These are phyloP conservation scores for Bembecia ichneumoniformis DNA, from an alignment of 2,888 invertebrate genomes.

Conservation along the genomic window DNA sequence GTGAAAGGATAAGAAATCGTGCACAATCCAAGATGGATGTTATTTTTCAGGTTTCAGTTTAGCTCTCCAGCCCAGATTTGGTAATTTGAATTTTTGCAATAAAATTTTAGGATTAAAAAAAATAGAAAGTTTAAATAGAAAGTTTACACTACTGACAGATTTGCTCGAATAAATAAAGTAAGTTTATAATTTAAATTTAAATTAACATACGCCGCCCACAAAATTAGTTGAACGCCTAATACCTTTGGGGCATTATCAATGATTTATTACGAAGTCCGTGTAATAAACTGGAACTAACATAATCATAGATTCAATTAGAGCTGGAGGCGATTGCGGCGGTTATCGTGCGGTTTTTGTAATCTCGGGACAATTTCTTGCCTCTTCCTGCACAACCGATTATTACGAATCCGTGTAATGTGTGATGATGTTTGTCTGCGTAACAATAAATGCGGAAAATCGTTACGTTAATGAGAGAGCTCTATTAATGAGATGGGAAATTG, in stretches of 20 bases:
- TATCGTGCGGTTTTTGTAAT: conserved; percentile 24
- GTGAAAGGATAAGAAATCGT: too few species aligned
- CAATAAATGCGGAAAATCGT: conserved; percentile 7
- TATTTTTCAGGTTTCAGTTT: too few species aligned
- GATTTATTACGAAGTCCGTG: conserved; percentile 14
- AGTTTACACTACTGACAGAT: too few species aligned
- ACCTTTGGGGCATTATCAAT: conserved; percentile 15
- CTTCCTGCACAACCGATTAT: conserved; percentile 19
- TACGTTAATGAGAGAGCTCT: background rate
- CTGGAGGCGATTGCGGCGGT: conserved; percentile 14
- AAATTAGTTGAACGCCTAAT: conserved; percentile 10
- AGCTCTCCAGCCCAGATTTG: too few species aligned
- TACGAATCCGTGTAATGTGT: conserved; percentile 12
- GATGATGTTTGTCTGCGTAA: conserved; percentile 8
- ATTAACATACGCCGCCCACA: conserved; percentile 16
- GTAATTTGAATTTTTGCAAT: too few species aligned
- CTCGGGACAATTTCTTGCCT: conserved; percentile 17
- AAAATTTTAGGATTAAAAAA: too few species aligned
- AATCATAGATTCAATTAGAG: conserved; percentile 16
- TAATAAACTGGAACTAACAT: conserved; percentile 3
- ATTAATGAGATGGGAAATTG: background rate
- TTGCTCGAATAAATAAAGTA: background rate
- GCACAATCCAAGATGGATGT: too few species aligned
- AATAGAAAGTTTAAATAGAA: too few species aligned
- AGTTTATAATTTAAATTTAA: background rate